phyloP scores from a whole-genome alignment of 2,797 vertebrate genomes.

The Florisuga fusca region DNA sequence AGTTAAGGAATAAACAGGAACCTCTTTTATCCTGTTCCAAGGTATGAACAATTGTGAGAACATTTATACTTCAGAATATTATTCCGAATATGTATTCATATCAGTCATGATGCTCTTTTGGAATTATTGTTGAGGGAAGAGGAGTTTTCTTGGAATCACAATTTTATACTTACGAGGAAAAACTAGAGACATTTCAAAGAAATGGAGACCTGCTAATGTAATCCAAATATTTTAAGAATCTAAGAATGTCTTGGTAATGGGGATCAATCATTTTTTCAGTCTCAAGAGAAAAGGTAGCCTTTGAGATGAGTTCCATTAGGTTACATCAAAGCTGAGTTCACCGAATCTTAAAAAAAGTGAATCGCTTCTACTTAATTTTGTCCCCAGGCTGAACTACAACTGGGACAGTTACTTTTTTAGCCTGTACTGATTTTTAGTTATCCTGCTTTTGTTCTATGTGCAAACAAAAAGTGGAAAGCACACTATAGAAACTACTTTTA shows the following conservation, averaged over 20 bases:
- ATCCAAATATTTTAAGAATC: not conserved
- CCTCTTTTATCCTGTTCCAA: not conserved
- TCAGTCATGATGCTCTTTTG: not conserved
- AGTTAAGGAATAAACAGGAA: not conserved
- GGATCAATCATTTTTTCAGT: not conserved
- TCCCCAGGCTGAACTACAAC: not conserved
- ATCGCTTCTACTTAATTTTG: not conserved
- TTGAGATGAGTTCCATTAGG: not conserved
- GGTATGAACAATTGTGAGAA: not conserved
- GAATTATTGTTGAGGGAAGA: fast-evolving
- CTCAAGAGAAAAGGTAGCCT: not conserved
- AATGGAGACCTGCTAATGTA: not conserved
- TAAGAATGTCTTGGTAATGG: not conserved
- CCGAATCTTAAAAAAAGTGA: not conserved
- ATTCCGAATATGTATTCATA: not conserved
- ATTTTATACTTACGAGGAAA: not conserved
- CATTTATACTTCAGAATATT: not conserved
- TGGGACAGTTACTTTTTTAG: not conserved
- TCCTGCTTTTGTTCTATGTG: not conserved
- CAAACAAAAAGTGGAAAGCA: not conserved
- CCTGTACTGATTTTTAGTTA: not conserved
- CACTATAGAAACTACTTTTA: not conserved
- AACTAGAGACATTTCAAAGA: not conserved
- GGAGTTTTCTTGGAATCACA: not conserved
- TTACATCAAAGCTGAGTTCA: not conserved